Base-by-base conservation (phyloP, 1,140 invertebrate species). In the Halesus radiatus region DNA sequence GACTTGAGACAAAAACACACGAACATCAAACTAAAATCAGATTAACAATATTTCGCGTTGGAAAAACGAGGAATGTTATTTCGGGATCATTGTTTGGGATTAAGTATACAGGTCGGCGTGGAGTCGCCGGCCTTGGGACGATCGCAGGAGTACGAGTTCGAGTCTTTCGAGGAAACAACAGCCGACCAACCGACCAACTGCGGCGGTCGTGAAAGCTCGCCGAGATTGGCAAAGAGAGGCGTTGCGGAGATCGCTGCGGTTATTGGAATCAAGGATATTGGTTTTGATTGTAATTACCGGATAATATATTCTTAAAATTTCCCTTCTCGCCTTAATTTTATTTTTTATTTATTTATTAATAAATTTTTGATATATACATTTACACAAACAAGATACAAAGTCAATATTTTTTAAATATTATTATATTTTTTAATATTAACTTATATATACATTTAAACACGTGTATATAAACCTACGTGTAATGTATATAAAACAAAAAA, bases 51-150 rank as follows among this genome's bases (percentile, higher is more conserved):
- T 45, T 70, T 70, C 37, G 16, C 29, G 37, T 50, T 16, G 32
- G 66, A 50, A 50, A 45, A 70, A 70, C 66, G 66, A 45, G 66
- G 45, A n/a, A 37, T 50, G 29, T 70, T 70, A 70, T 70, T 70
- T 70, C 22, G 66, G 37, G 66, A 70, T 20, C 37, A 64, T 64
- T 15, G 29, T 70, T 70, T 23, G 66, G 66, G 66, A 45, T 70
- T 64, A 64, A 64, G 62, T 15, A 10, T 22, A 56, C 62, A 32
- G 62, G 26, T 26, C 62, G 62, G 62, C 16, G 13, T 6, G 26
- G 26, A 64, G 22, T 29, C 15, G 62, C 10, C 26, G 62, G 22
- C 62, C 62, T 64, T 64, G 62, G 16, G 23, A 1, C 62, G 56
- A 23, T 13, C 20, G 8, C 7, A 60, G 56, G 20, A 60, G 56